phyloP scores from a whole-genome alignment of 2,113 vertebrate genomes.

The Halichoerus grypus region DNA sequence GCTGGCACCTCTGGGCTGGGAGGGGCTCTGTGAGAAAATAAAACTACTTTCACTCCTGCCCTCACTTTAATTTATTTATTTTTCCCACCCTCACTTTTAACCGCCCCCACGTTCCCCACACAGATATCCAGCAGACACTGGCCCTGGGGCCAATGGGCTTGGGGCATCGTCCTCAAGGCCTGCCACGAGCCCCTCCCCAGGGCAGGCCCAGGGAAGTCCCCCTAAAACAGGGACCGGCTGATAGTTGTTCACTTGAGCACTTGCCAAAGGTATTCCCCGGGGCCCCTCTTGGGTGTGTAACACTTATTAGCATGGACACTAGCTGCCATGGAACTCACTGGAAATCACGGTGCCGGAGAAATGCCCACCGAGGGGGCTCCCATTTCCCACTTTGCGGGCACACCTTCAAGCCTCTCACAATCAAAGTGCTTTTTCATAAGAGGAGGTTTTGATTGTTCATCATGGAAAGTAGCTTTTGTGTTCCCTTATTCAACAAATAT shows the following conservation, averaged over 20 bases:
- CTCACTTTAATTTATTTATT: not conserved
- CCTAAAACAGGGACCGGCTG: not conserved
- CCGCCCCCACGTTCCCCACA: not conserved
- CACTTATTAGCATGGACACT: not conserved
- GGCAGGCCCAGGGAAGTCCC: not conserved
- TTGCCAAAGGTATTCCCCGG: not conserved
- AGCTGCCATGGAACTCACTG: not conserved
- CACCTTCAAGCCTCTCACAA: not conserved
- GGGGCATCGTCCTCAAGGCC: not conserved
- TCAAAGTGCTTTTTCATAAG: not conserved
- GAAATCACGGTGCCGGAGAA: not conserved
- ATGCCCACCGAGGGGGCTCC: not conserved
- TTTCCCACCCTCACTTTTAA: not conserved
- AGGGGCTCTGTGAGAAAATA: not conserved
- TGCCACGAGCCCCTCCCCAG: not conserved
- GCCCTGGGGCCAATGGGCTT: not conserved
- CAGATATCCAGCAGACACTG: not conserved
- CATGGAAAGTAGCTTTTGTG: conserved; percentile 26
- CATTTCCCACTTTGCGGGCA: not conserved
- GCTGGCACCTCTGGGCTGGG: not conserved
- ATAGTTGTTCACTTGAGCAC: not conserved
- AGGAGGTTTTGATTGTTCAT: not conserved
- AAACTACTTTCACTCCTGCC: too few relatives aligned
- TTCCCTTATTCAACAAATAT: conserved; percentile 69
- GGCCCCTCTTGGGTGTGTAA: not conserved